A percentile compares a stretch with the other conserved stretches of the same genome.
Conservation (phyloP, 2,113 vertebrate genomes). For the Pomatorhinus ruficollis region DNA sequence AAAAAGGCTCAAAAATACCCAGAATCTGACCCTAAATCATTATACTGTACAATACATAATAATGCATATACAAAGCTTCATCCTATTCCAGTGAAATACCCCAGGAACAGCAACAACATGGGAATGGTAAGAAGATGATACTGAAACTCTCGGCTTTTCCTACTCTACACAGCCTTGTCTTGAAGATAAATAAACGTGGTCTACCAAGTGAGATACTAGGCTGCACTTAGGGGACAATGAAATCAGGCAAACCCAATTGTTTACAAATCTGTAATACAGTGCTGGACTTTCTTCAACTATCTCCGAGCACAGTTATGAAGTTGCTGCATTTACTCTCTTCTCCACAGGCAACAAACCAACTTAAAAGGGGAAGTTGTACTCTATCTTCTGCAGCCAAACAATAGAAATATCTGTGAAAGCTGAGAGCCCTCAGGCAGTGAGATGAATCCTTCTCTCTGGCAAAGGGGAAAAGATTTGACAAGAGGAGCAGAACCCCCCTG, state of each 20-base stretch:
- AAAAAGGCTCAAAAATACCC: neutral
- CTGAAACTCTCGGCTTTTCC: neutral
- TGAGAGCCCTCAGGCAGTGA: neutral
- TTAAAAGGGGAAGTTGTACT: neutral
- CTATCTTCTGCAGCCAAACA: neutral
- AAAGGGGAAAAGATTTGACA: neutral
- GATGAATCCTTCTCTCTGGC: neutral
- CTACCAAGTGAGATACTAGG: neutral
- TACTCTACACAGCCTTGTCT: neutral
- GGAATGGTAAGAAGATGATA: neutral
- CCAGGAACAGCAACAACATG: neutral
- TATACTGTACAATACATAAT: neutral
- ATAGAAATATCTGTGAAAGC: neutral
- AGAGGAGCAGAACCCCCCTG: neutral
- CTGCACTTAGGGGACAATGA: neutral
- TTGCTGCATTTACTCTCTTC: neutral
- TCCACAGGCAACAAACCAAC: neutral
- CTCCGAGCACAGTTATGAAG: neutral
- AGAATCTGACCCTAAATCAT: neutral
- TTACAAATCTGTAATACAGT: neutral
- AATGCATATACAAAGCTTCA: neutral
- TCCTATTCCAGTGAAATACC: neutral
- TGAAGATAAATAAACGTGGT: neutral
- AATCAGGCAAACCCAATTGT: conserved; percentile 6
- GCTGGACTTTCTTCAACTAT: neutral